Conservation (phyloP, 2,888 invertebrate species). For the Polyommatus icarus region DNA sequence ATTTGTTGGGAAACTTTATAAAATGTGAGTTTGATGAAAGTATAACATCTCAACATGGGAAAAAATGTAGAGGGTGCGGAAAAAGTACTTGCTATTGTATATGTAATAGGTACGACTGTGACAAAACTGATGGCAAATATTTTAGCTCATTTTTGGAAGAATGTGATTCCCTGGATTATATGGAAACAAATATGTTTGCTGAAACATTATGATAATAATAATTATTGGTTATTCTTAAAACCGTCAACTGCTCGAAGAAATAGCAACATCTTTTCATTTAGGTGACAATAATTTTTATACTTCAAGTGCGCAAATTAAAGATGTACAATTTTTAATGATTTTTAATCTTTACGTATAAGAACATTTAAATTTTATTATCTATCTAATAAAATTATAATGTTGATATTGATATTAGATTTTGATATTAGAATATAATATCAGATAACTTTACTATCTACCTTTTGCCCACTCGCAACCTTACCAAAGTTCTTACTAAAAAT, state of each 20-base stretch:
- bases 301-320: neutral
- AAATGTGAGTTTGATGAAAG: slow-evolving; percentile 64
- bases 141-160: slow-evolving; percentile 61
- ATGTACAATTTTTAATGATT: neutral
- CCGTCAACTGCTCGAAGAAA: neutral
- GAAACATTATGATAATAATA: slow-evolving; percentile 44
- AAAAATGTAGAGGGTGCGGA: slow-evolving; percentile 67
- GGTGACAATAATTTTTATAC: neutral
- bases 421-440: no score
- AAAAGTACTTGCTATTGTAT: slow-evolving; percentile 66
- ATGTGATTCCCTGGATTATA: slow-evolving; percentile 62
- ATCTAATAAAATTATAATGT: no score
- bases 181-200: slow-evolving; percentile 70
- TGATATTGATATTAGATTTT: no score
- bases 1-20: slow-evolving; percentile 57
- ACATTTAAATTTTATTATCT: no score
- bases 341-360: neutral
- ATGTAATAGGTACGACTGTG: slow-evolving; percentile 61
- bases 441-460: no score
- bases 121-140: slow-evolving; percentile 58
- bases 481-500: no score
- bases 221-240: neutral
- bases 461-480: no score
- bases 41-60: slow-evolving; percentile 65
- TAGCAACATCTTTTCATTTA: neutral